A percentile compares a stretch with the other conserved stretches of the same genome.
Conservation (phyloP, 2,888 invertebrate species). For the Empis livida region DNA sequence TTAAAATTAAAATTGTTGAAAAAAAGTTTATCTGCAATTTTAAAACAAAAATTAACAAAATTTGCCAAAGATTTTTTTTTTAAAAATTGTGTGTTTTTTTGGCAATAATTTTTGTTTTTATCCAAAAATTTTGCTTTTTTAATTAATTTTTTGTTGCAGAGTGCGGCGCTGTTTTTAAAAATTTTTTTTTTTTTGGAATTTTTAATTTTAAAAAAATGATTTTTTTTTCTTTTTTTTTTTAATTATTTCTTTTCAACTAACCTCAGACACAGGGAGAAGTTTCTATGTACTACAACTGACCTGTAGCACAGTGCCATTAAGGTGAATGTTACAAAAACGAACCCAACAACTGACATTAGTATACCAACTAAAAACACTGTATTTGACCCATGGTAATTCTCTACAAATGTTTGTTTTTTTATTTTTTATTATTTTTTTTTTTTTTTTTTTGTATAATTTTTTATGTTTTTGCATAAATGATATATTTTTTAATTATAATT, state of each 20-base stretch:
- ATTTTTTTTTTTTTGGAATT: constrained; percentile 5
- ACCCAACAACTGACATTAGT: constrained; percentile 98
- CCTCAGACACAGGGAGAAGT: constrained; percentile 97
- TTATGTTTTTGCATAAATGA: constrained; percentile 1
- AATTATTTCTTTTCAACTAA: constrained; percentile 81
- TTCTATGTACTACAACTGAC: constrained; percentile 98
- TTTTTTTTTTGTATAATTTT: constrained; percentile 2
- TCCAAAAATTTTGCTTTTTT: not conserved
- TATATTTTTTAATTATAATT: constrained; percentile 1
- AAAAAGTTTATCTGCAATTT: no score
- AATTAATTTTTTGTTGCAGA: no score
- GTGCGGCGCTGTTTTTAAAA: not conserved
- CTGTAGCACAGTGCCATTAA: constrained; percentile 99
- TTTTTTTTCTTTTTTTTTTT: constrained; percentile 21
- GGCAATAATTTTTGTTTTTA: not conserved
- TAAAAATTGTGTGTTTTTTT: not conserved
- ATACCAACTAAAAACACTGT: constrained; percentile 95
- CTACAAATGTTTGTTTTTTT: constrained; percentile 41
- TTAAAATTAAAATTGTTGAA: no score
- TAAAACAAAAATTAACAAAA: not conserved
- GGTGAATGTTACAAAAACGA: constrained; percentile 97
- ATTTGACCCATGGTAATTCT: constrained; percentile 95
- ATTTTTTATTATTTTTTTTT: not conserved
- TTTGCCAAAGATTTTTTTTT: not conserved
- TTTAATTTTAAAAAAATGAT: no score